Evolutionary conservation across 2,888 invertebrate species (phyloP).

Genomic region (Clitarchus hookeri): DNA sequence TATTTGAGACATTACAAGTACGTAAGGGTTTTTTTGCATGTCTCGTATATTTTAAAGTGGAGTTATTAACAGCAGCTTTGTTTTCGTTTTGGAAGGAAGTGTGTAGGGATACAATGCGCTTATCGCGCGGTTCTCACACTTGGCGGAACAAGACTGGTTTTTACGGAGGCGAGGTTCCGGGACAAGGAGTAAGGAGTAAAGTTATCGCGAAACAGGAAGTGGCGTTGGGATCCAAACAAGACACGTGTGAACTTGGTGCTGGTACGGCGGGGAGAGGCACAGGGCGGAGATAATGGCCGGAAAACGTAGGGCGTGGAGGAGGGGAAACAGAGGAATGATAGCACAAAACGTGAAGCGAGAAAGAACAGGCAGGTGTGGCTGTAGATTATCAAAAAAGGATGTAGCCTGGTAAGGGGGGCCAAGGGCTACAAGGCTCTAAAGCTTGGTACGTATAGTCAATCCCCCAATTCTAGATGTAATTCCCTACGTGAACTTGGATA

Average conservation of each 20-base stretch:
- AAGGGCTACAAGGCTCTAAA: too few relatives aligned
- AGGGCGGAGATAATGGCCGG: neutral
- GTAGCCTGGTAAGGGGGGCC: too few relatives aligned
- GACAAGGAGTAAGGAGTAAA: neutral
- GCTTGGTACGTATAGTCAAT: too few relatives aligned
- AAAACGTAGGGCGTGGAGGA: neutral
- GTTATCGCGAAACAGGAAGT: conserved; percentile 8
- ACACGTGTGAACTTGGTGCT: neutral
- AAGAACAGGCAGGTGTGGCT: too few relatives aligned
- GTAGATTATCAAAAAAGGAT: too few relatives aligned
- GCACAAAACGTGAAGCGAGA: too few relatives aligned
- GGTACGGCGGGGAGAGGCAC: neutral
- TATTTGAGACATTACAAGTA: too few relatives aligned
- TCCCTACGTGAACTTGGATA: too few relatives aligned
- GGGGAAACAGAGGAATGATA: neutral
- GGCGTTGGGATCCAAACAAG: neutral
- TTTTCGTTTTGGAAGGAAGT: neutral
- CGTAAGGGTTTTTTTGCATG: too few relatives aligned
- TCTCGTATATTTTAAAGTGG: too few relatives aligned
- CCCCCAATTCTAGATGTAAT: too few relatives aligned
- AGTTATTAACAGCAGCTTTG: neutral
- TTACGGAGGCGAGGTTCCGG: neutral
- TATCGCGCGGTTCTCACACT: neutral
- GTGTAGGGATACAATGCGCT: neutral
- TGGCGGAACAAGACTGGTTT: neutral